phyloP scores from a whole-genome alignment of 37 sponge, comb jelly and placozoan genomes.

The Theonella swinhoei region DNA sequence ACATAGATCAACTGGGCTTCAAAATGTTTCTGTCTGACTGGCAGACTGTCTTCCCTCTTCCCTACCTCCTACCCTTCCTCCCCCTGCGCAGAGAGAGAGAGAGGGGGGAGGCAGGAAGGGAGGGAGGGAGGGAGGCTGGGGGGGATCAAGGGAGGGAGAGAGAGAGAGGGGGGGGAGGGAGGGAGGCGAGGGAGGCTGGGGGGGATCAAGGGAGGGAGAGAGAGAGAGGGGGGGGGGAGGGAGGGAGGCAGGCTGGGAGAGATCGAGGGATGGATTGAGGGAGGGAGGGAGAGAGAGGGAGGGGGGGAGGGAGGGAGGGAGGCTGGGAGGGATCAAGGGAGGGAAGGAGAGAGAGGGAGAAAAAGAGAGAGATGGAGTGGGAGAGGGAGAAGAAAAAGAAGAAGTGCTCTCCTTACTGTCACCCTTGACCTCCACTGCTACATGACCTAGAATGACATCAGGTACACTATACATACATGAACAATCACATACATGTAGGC shows the following conservation, averaged over 20 bases:
- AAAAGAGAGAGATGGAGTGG: no score
- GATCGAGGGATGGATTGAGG: neutral
- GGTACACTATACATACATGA: no score
- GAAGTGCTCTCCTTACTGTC: no score
- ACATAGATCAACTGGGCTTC: no score
- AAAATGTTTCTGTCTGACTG: no score
- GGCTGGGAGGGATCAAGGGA: neutral
- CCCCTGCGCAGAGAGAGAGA: neutral
- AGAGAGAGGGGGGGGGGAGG: neutral
- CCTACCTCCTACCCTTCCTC: no score
- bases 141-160: neutral
- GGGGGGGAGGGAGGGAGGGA: neutral
- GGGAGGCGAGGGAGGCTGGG: neutral
- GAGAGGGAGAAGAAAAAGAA: no score
- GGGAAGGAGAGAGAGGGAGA: no score
- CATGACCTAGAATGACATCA: no score
- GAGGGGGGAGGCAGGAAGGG: neutral
- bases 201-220: neutral
- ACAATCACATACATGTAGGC: no score
- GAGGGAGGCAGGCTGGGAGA: neutral
- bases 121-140: neutral
- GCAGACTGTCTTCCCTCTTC: no score
- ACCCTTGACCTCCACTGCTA: no score
- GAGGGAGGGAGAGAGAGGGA: neutral
- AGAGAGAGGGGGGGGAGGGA: neutral